Evolutionary conservation across 2,113 vertebrate species (phyloP).

Genomic region (Sclerurus mexicanus): DNA sequence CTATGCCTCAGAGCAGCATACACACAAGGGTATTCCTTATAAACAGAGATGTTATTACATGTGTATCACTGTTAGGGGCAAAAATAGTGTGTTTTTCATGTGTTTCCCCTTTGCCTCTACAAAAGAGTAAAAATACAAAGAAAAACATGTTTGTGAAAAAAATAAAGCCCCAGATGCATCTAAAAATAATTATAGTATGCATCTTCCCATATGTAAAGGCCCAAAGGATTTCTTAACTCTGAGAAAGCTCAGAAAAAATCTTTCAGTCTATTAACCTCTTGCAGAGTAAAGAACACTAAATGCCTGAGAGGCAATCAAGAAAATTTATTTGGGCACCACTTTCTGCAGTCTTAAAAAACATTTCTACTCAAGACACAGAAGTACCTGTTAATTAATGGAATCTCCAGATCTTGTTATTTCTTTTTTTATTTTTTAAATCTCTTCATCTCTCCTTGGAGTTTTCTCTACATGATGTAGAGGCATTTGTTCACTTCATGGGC

Average conservation of each 20-base stretch:
- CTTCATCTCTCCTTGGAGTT: neutral
- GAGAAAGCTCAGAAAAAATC: neutral
- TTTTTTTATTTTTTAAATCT: neutral
- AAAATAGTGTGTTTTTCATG: neutral
- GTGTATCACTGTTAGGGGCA: neutral
- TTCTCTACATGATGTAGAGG: neutral
- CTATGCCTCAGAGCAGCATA: neutral
- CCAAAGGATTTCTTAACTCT: neutral
- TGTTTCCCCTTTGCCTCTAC: neutral
- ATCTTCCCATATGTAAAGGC: neutral
- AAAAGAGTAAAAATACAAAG: neutral
- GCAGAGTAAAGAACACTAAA: neutral
- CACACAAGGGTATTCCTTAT: neutral
- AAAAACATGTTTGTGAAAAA: neutral
- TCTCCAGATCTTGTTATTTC: neutral
- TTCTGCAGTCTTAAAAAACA: neutral
- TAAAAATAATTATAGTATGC: neutral
- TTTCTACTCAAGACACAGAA: neutral
- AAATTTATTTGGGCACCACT: neutral
- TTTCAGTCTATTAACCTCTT: neutral
- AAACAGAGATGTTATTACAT: neutral
- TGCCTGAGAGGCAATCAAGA: neutral
- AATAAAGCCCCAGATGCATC: neutral
- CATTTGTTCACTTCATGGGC: neutral
- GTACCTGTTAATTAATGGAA: neutral